Conservation (phyloP, 2,888 invertebrate species). For the Empis stercorea region DNA sequence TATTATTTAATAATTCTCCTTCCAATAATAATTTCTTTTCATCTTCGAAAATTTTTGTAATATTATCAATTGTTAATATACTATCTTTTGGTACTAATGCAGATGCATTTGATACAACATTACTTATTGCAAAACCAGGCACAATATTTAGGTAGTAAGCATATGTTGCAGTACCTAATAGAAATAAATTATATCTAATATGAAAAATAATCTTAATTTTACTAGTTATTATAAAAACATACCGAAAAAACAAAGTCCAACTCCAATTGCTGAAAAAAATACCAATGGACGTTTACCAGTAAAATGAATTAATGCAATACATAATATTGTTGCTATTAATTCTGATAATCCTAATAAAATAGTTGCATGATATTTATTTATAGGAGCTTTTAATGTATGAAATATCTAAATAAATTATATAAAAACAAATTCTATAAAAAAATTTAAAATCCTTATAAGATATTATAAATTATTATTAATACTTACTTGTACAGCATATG, state of each 20-base stretch:
- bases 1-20: background rate
- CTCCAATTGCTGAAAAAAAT: slow-evolving; percentile 53
- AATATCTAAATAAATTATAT: slow-evolving; percentile 41
- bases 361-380: slow-evolving; percentile 64
- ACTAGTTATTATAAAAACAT: slow-evolving; percentile 6
- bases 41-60: slow-evolving; percentile 28
- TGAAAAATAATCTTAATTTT: no score
- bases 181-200: no score
- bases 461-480: slow-evolving; percentile 4
- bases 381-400: slow-evolving; percentile 53
- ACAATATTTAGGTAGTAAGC: slow-evolving; percentile 31
- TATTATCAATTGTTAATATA: slow-evolving; percentile 28
- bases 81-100: slow-evolving; percentile 24
- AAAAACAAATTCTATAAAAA: no score
- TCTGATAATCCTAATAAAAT: slow-evolving; percentile 58
- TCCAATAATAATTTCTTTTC: background rate
- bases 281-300: slow-evolving; percentile 59
- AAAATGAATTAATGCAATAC: slow-evolving; percentile 54
- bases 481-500: slow-evolving; percentile 50
- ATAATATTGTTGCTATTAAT: slow-evolving; percentile 50
- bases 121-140: slow-evolving; percentile 32
- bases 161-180: slow-evolving; percentile 26
- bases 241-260: slow-evolving; percentile 48
- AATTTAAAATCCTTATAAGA: no score
- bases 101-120: slow-evolving; percentile 34